These are phyloP conservation scores for Ctenoplectra terminalis DNA, from an alignment of 1,140 invertebrate species.

Conservation along the genomic window DNA sequence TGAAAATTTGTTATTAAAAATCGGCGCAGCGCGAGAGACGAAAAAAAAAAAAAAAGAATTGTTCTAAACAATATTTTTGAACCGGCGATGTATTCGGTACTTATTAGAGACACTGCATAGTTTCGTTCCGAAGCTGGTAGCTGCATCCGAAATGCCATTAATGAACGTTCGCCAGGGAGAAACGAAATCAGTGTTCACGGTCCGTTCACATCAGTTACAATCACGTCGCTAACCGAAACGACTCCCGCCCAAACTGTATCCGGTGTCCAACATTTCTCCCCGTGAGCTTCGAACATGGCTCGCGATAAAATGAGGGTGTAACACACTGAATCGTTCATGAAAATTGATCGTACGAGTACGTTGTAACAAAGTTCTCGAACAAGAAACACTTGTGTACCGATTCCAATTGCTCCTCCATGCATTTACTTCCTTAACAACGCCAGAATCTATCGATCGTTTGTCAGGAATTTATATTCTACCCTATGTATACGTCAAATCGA, in stretches of 20 bases:
- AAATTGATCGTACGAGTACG: neutral
- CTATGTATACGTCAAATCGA: neutral
- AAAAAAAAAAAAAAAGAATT: too few species aligned
- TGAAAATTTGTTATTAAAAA: slow-evolving; percentile 3
- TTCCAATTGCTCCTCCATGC: neutral
- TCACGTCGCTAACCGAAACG: neutral
- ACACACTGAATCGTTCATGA: neutral
- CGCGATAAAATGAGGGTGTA: slow-evolving; percentile 44
- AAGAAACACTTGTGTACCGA: neutral
- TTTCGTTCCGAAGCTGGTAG: neutral
- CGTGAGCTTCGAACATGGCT: slow-evolving; percentile 37
- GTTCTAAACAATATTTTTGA: neutral
- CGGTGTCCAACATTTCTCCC: slow-evolving; percentile 32
- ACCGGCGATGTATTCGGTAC: neutral
- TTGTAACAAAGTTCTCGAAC: neutral
- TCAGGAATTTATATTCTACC: neutral
- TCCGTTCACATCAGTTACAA: slow-evolving; percentile 3
- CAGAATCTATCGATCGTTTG: neutral
- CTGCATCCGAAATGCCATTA: neutral
- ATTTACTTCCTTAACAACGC: slow-evolving; percentile 17
- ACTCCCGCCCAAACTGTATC: neutral
- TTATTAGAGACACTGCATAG: neutral
- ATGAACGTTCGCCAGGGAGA: neutral
- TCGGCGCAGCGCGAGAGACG: neutral
- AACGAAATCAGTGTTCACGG: neutral